Conservation (phyloP, 2,888 invertebrate genomes). For the Antheraea assamensis region DNA sequence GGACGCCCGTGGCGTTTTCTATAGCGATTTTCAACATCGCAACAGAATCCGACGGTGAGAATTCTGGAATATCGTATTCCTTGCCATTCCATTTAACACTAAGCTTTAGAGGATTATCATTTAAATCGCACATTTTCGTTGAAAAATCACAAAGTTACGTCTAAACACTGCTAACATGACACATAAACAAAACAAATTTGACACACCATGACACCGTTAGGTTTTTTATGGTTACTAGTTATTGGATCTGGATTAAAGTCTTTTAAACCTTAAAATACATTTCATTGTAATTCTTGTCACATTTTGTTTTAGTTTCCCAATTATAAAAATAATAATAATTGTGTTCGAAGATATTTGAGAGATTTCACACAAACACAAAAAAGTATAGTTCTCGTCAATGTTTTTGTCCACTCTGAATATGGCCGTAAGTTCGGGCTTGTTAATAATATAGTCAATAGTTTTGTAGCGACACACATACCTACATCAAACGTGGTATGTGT, state of each 20-base stretch:
- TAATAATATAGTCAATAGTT: too few relatives aligned
- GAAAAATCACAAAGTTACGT: slow-evolving; percentile 41
- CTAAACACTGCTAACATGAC: slow-evolving; percentile 47
- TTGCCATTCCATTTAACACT: slow-evolving; percentile 97
- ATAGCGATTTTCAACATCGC: slow-evolving; percentile 92
- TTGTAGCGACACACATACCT: too few relatives aligned
- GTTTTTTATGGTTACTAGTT: neutral
- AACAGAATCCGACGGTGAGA: slow-evolving; percentile 90
- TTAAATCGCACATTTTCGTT: slow-evolving; percentile 74
- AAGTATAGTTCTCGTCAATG: too few relatives aligned
- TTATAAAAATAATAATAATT: neutral
- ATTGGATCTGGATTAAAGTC: neutral
- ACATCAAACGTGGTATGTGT: too few relatives aligned
- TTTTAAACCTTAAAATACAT: neutral
- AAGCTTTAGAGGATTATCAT: slow-evolving; percentile 78
- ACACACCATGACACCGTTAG: slow-evolving; percentile 16
- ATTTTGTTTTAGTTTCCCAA: too few relatives aligned
- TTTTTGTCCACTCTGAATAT: too few relatives aligned
- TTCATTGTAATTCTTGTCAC: too few relatives aligned
- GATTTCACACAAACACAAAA: neutral
- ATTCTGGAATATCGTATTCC: slow-evolving; percentile 89
- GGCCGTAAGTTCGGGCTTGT: too few relatives aligned
- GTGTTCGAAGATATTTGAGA: neutral
- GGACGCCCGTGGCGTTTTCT: slow-evolving; percentile 93
- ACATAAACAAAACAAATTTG: slow-evolving; percentile 66